phyloP scores from a whole-genome alignment of 2,113 vertebrate genomes.

The Poeciliopsis retropinna region DNA sequence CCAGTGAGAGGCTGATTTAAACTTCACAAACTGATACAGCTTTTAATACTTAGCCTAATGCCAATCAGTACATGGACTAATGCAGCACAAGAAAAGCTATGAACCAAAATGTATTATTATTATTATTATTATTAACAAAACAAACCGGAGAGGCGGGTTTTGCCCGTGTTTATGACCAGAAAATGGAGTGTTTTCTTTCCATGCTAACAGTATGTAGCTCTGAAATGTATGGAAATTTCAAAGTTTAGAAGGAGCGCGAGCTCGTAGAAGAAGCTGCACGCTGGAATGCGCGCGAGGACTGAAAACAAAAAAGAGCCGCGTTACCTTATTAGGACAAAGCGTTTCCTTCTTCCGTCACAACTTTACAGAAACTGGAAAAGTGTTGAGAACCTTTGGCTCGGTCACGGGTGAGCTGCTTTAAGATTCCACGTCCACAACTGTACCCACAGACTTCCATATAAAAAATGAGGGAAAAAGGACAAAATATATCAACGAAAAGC shows the following conservation, averaged over 20 bases:
- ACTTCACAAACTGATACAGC: not conserved
- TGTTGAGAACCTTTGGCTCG: not conserved
- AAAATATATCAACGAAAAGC: not conserved
- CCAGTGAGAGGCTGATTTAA: not conserved
- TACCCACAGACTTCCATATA: conserved; percentile 15
- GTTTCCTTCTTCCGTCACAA: conserved; percentile 38
- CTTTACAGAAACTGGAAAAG: conserved; percentile 6
- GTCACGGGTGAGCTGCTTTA: conserved; percentile 11
- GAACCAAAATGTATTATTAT: not conserved
- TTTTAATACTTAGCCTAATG: not conserved
- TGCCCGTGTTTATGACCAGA: too few species aligned
- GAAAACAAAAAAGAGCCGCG: not conserved
- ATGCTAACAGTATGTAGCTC: not conserved
- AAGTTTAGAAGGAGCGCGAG: not conserved
- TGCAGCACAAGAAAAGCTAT: not conserved
- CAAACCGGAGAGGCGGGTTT: too few species aligned
- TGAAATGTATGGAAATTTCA: rapidly evolving
- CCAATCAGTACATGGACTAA: not conserved
- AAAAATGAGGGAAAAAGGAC: not conserved
- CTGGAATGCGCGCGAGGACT: conserved; percentile 25
- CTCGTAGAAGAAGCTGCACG: not conserved
- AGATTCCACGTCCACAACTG: conserved; percentile 2
- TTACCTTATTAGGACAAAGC: conserved; percentile 56
- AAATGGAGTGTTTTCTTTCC: not conserved
- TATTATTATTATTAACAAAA: too few species aligned